Evolutionary conservation across 2,797 vertebrate species (phyloP), one percentile per base, ranked within the genome.

Genomic region (Jordanella pulchra): DNA sequence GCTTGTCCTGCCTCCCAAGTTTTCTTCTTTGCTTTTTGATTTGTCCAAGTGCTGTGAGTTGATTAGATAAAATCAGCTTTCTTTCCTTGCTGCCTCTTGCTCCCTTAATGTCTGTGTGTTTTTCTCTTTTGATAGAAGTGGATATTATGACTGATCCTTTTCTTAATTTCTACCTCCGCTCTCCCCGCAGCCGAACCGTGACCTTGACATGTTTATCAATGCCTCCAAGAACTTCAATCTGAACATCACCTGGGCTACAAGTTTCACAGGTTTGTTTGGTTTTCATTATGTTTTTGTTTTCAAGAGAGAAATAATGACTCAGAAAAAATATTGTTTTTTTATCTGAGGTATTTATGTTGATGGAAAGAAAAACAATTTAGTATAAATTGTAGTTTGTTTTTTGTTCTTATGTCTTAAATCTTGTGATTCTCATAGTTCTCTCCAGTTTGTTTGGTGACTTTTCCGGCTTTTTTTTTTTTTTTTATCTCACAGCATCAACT

Each of bases 221-320:
- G 97, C 98, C 47, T 99, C 98, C 1, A 99, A 99, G 93, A 99
- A 99, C 91, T 98, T 99, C 91, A 99, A 99, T 90, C 96, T 99
- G 81, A 99, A 99, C 87, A 98, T 99, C 32, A 99, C 97, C 32
- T 99, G 98, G 98, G 96, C 97, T 0, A 94, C 97, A 1, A 98
- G 97, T 83, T 99, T 98, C 92, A 94, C 96, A 84, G 97, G 98
- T 99, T 93, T 18, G 77, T 71, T 50, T 35, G 14, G 14, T 9
- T 21, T 35, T 2, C 53, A 25, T 3, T 25, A 12, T 1, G 14
- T 27, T 54, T 54, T 25, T n/a, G 25, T 63, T 23, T 39, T n/a
- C n/a, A n/a, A n/a, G n/a, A n/a, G n/a, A n/a, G n/a, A n/a, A n/a
- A n/a, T n/a, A n/a, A n/a, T n/a, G n/a, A n/a, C n/a, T n/a, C n/a